Conservation (phyloP, 2,888 invertebrate genomes). For the Camptogramma bilineatum region DNA sequence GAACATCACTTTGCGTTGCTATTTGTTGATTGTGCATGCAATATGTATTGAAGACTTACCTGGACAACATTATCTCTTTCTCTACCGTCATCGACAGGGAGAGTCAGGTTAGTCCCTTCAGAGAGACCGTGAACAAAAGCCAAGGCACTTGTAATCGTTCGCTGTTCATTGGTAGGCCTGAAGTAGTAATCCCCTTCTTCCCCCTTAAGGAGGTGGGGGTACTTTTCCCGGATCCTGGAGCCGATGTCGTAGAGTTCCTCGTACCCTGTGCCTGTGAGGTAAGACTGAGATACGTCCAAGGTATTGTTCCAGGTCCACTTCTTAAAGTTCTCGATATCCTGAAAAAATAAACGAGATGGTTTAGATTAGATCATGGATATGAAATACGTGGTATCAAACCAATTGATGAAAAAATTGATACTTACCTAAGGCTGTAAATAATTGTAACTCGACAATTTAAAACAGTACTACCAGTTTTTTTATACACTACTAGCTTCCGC, state of each 20-base stretch:
- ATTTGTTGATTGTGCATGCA: too few relatives aligned
- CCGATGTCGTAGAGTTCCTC: conserved; percentile 88
- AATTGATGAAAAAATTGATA: too few relatives aligned
- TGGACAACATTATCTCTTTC: conserved; percentile 65
- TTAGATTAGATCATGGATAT: too few relatives aligned
- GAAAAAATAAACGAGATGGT: conserved; percentile 31
- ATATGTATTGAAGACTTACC: conserved; percentile 57
- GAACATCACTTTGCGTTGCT: too few relatives aligned
- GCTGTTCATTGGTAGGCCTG: conserved; percentile 85
- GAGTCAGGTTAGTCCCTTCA: conserved; percentile 54
- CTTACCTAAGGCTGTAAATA: too few relatives aligned
- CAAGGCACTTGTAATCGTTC: conserved; percentile 86
- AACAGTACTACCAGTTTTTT: too few relatives aligned
- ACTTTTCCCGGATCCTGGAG: conserved; percentile 61
- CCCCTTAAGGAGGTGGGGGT: conserved; percentile 73
- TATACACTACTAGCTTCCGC: too few relatives aligned
- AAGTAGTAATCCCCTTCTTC: conserved; percentile 83
- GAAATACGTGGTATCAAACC: too few relatives aligned
- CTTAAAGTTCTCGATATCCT: conserved; percentile 88
- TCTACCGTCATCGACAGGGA: conserved; percentile 57
- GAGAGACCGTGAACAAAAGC: conserved; percentile 86
- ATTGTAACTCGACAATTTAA: too few relatives aligned
- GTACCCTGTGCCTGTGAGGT: conserved; percentile 85
- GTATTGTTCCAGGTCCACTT: conserved; percentile 88
- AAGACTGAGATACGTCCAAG: conserved; percentile 83